Percentiles rank a stretch among this genome's conserved stretches.
phyloP scores from a whole-genome alignment of 2,113 vertebrate genomes.

The Gorilla gorilla region DNA sequence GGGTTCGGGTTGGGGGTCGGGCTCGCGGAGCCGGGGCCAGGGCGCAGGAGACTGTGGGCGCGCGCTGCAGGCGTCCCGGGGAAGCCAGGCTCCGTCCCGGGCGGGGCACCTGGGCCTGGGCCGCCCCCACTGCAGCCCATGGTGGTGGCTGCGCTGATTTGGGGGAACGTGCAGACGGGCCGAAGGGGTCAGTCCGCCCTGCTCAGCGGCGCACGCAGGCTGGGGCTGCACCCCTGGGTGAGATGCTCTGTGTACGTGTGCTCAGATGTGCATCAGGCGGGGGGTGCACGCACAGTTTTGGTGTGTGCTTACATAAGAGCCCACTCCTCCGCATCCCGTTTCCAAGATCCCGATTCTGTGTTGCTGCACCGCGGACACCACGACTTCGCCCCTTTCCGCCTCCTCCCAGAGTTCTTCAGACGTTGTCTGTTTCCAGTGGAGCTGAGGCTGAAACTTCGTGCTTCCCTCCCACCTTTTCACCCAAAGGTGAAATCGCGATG shows the following conservation, averaged over 20 bases:
- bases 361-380: background rate
- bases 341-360: background rate
- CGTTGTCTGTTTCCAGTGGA: background rate
- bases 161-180: background rate
- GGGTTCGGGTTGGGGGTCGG: background rate
- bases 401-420: background rate
- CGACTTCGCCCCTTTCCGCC: background rate
- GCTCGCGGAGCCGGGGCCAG: background rate
- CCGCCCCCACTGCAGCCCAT: background rate
- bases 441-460: slow-evolving; percentile 48
- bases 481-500: background rate
- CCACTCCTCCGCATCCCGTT: slow-evolving; percentile 57
- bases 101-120: background rate
- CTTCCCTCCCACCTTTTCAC: background rate
- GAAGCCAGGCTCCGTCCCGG: background rate
- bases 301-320: slow-evolving; percentile 69
- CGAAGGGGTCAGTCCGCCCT: background rate
- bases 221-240: background rate
- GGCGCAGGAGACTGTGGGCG: background rate
- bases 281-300: background rate
- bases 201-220: background rate
- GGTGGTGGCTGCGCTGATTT: background rate
- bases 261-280: background rate
- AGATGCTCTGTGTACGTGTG: background rate
- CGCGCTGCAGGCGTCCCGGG: background rate